Evolutionary conservation across 2,113 vertebrate species (phyloP).

Genomic region (Siniperca chuatsi): DNA sequence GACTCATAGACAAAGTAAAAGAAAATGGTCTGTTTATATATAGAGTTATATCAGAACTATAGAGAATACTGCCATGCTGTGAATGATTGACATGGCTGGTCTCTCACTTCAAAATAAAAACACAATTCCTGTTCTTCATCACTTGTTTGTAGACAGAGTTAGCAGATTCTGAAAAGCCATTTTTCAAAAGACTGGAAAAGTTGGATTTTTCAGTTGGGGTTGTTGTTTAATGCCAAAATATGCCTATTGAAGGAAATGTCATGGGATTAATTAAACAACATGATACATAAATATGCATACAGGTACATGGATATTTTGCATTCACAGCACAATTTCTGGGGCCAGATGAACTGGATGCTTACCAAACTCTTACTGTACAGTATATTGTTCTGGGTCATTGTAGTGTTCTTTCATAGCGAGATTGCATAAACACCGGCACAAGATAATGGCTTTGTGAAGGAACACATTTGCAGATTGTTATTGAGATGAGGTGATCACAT

Average conservation of each 20-base stretch:
- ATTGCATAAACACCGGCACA: constrained; percentile 23
- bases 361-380: background rate
- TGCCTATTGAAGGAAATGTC: background rate
- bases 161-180: background rate
- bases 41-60: constrained; percentile 30
- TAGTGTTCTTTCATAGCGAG: background rate
- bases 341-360: constrained; percentile 9
- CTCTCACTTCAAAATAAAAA: constrained; percentile 10
- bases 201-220: background rate
- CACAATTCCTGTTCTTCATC: background rate
- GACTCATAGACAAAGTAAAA: constrained; percentile 28
- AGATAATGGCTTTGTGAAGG: constrained; percentile 17
- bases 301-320: background rate
- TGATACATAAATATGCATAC: background rate
- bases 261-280: background rate
- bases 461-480: constrained; percentile 59
- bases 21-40: constrained; percentile 4
- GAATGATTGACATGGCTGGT: background rate
- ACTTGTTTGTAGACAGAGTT: background rate
- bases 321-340: background rate
- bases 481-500: constrained; percentile 41
- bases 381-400: background rate
- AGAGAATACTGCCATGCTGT: background rate
- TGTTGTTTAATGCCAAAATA: background rate
- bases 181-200: background rate